Evolutionary conservation across 2,113 vertebrate species (phyloP).

Genomic region (Leptobrachium ailaonicum): DNA sequence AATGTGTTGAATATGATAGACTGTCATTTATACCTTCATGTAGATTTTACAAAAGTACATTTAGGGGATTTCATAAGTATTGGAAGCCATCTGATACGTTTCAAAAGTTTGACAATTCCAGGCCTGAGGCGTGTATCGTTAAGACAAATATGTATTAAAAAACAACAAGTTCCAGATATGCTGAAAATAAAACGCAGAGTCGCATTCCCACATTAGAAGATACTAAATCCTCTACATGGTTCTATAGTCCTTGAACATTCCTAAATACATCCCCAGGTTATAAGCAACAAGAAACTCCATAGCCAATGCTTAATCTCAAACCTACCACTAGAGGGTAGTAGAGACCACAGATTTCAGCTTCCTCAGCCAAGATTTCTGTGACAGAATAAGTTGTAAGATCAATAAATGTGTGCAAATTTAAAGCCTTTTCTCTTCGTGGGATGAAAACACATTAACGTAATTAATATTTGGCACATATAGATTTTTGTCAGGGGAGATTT

Average conservation of each 20-base stretch:
- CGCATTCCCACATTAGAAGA: neutral
- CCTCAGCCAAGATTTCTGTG: too few species aligned
- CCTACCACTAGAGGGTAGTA: conserved; percentile 33
- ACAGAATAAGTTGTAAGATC: too few species aligned
- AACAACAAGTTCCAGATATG: too few species aligned
- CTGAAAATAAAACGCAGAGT: neutral
- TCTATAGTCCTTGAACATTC: neutral
- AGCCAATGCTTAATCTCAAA: neutral
- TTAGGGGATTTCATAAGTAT: neutral
- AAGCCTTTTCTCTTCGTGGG: too few species aligned
- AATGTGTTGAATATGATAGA: too few species aligned
- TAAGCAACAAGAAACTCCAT: neutral
- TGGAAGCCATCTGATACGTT: neutral
- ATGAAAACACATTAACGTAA: too few species aligned
- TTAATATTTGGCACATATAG: too few species aligned
- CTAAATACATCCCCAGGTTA: neutral
- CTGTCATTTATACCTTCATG: too few species aligned
- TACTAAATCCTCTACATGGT: neutral
- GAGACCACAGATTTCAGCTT: conserved; percentile 14
- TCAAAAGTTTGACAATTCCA: neutral
- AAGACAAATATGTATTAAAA: neutral
- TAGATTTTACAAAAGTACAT: neutral
- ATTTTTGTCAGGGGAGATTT: too few species aligned
- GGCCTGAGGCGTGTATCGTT: neutral
- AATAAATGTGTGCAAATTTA: too few species aligned